A percentile compares a stretch with the other conserved stretches of the same genome.
phyloP scores from a whole-genome alignment of 2,888 invertebrate species.

The Masnerella sp. region DNA sequence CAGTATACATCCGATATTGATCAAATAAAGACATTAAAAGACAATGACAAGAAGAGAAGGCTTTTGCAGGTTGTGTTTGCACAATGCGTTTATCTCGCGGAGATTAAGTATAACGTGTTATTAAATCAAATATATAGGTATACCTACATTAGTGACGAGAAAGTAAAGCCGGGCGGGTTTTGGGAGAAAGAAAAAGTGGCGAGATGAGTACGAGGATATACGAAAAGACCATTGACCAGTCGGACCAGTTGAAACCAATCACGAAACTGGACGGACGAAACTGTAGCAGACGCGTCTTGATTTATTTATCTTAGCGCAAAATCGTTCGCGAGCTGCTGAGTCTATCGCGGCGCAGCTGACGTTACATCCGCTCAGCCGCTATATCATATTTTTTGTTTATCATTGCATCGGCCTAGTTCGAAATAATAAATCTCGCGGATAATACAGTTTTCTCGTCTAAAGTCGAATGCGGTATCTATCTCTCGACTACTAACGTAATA shows the following conservation, averaged over 20 bases:
- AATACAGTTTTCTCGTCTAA: constrained; percentile 54
- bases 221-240: constrained; percentile 68
- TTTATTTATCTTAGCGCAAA: constrained; percentile 63
- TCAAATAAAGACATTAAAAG: constrained; percentile 9
- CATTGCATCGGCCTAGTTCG: constrained; percentile 54
- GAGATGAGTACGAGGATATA: constrained; percentile 45
- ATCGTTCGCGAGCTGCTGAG: constrained; percentile 57
- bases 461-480: constrained; percentile 49
- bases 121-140: too few species aligned
- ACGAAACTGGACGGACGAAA: constrained; percentile 63
- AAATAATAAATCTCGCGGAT: constrained; percentile 54
- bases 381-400: constrained; percentile 57
- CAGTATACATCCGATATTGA: background rate
- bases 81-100: constrained; percentile 21
- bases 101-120: constrained; percentile 34
- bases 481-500: constrained; percentile 32
- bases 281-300: constrained; percentile 62
- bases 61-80: constrained; percentile 19
- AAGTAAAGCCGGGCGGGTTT: constrained; percentile 22
- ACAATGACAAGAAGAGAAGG: constrained; percentile 1
- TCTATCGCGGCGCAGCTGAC: constrained; percentile 55
- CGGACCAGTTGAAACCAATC: constrained; percentile 63
- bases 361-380: constrained; percentile 37
- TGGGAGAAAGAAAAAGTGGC: constrained; percentile 26
- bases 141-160: constrained; percentile 12